A percentile compares a stretch with the other conserved stretches of the same genome.
Conservation (phyloP, 2,113 vertebrate species). For the Zosterops japonicus region DNA sequence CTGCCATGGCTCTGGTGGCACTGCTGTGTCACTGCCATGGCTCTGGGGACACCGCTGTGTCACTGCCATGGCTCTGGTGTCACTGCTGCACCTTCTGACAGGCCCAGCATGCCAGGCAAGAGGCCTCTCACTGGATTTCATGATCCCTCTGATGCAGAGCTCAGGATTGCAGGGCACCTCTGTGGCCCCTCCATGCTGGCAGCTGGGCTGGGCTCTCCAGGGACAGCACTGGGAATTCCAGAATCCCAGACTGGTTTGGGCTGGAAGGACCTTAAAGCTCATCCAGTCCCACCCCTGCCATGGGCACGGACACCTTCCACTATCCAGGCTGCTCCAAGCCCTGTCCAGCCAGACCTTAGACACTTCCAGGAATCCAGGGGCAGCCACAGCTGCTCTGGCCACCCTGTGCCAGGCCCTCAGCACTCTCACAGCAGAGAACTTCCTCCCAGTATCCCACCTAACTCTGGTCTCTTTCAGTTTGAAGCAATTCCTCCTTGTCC, state of each 20-base stretch:
- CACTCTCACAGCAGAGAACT: not conserved
- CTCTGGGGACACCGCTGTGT: not conserved
- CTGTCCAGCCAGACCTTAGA: fast-evolving
- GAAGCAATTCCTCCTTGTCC: not conserved
- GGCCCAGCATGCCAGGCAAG: fast-evolving
- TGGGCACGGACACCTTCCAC: not conserved
- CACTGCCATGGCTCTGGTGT: not conserved
- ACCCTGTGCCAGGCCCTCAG: fast-evolving
- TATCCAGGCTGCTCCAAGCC: not conserved
- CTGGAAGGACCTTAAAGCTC: not conserved
- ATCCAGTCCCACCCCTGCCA: fast-evolving
- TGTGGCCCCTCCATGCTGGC: not conserved
- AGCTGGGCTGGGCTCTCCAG: not conserved
- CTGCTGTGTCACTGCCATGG: fast-evolving
- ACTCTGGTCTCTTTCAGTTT: fast-evolving
- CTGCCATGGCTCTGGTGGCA: fast-evolving
- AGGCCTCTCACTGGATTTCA: not conserved
- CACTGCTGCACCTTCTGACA: not conserved
- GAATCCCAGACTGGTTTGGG: not conserved
- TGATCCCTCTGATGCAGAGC: fast-evolving
- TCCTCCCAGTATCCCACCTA: not conserved
- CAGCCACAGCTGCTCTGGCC: not conserved
- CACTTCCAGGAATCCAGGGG: not conserved
- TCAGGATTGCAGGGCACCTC: not conserved
- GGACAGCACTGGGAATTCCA: too few relatives aligned